Percentiles rank a stretch among this genome's conserved stretches.
Conservation (phyloP, 2,113 vertebrate genomes). For the Paralichthys olivaceus region DNA sequence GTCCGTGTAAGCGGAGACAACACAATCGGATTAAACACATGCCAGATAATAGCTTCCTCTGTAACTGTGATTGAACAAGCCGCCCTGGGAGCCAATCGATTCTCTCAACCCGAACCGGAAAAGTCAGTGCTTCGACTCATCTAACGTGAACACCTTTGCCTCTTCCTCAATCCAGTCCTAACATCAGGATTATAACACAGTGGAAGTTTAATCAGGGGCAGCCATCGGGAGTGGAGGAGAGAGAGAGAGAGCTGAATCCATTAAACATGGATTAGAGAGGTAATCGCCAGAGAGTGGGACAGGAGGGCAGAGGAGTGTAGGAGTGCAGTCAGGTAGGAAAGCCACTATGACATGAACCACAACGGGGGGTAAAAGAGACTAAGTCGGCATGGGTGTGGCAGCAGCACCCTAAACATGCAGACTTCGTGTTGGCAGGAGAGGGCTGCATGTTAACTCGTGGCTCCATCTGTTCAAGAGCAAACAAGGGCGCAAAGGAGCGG, state of each 20-base stretch:
- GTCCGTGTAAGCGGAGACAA: slow-evolving; percentile 31
- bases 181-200: slow-evolving; percentile 69
- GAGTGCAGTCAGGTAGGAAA: slow-evolving; percentile 64
- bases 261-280: slow-evolving; percentile 79
- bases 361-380: not conserved
- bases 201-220: slow-evolving; percentile 69
- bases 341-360: slow-evolving; percentile 39
- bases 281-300: slow-evolving; percentile 71
- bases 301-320: slow-evolving; percentile 42
- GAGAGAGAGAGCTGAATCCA: slow-evolving; percentile 56
- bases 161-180: slow-evolving; percentile 32
- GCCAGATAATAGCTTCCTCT: slow-evolving; percentile 61
- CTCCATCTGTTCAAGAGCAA: slow-evolving; percentile 51
- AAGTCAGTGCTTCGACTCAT: slow-evolving; percentile 30
- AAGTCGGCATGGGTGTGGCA: slow-evolving; percentile 18
- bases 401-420: slow-evolving; percentile 5
- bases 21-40: slow-evolving; percentile 51
- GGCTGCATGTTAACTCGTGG: slow-evolving; percentile 19
- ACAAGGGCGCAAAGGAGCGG: slow-evolving; percentile 18
- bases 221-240: slow-evolving; percentile 50
- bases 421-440: not conserved
- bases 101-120: slow-evolving; percentile 29
- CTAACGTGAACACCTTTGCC: slow-evolving; percentile 43
- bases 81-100: slow-evolving; percentile 45
- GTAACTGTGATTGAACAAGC: slow-evolving; percentile 59